Evolutionary conservation across 2,113 vertebrate species (phyloP).

Genomic region (Sturnira hondurensis): DNA sequence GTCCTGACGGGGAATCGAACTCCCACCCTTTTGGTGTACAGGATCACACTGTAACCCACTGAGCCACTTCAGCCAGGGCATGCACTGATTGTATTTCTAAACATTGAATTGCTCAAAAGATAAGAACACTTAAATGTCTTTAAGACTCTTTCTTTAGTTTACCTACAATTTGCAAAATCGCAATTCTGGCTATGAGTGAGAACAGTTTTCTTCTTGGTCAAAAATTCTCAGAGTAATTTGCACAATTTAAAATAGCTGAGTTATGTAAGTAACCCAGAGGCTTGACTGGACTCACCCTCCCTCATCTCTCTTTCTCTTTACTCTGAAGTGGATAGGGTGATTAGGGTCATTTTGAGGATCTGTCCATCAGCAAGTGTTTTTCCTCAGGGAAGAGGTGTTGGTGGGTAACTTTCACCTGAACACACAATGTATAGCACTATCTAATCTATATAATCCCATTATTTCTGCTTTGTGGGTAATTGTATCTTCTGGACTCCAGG

Average conservation of each 20-base stretch:
- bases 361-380: background rate
- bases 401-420: background rate
- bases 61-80: too few relatives aligned
- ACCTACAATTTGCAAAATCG: background rate
- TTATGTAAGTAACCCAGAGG: background rate
- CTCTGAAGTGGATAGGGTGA: background rate
- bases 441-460: background rate
- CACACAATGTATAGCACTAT: background rate
- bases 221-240: background rate
- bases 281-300: accelerated
- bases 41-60: too few relatives aligned
- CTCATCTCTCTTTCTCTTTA: background rate
- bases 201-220: background rate
- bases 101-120: background rate
- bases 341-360: background rate
- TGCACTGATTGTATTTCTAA: background rate
- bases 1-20: too few relatives aligned
- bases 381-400: background rate
- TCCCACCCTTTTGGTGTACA: too few relatives aligned
- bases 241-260: background rate
- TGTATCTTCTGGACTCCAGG: background rate
- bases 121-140: background rate
- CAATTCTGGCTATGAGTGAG: background rate
- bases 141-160: background rate
- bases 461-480: background rate